These are phyloP conservation scores for Caenorhabditis tropicalis DNA, from an alignment of 1,140 invertebrate species.

Conservation along the genomic window DNA sequence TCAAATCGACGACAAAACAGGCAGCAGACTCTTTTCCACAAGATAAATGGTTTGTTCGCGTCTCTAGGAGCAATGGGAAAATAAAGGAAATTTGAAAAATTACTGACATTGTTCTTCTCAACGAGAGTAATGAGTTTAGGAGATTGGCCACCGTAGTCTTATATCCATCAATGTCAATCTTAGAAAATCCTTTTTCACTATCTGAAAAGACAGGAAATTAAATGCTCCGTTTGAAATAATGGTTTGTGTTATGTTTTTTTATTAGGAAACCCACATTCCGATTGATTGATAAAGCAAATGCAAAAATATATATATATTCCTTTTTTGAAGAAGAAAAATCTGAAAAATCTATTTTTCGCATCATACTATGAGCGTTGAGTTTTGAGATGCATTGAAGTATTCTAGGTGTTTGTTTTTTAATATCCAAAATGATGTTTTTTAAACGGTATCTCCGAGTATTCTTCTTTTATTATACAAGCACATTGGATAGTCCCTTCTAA, in stretches of 20 bases:
- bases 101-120: neutral
- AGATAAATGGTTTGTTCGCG: neutral
- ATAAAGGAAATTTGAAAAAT: conserved; percentile 10
- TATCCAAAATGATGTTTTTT: too few species aligned
- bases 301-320: too few species aligned
- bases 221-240: neutral
- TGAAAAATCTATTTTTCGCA: too few species aligned
- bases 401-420: too few species aligned
- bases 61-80: neutral
- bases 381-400: too few species aligned
- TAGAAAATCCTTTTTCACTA: neutral
- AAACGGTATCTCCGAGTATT: too few species aligned
- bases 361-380: too few species aligned
- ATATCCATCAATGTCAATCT: conserved; percentile 24
- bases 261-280: neutral
- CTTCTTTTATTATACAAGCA: too few species aligned
- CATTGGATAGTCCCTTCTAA: too few species aligned
- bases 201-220: neutral
- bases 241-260: neutral
- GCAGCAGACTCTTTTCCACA: neutral
- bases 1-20: neutral
- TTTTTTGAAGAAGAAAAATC: too few species aligned
- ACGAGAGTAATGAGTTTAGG: neutral
- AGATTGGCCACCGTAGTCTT: neutral
- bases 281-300: too few species aligned